Base-by-base conservation (phyloP, 2,888 invertebrate species). In the Brachyptera putata region DNA sequence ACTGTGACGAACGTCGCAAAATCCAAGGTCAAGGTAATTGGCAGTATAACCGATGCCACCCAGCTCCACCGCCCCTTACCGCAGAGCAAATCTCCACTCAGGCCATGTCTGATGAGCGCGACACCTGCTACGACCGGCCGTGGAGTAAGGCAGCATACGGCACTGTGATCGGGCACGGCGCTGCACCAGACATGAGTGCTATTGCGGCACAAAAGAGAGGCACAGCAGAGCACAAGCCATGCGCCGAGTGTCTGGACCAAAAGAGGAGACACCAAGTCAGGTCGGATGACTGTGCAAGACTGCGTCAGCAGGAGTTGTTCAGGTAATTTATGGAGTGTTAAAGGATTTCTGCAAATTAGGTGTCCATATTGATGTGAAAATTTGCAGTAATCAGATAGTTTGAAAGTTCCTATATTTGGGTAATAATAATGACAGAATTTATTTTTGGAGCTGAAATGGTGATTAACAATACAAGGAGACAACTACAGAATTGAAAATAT, bases 1-100 rank as follows among this genome's bases (percentile, higher is more conserved):
- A 50, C 30, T 50, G 49, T 14, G 49, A 50, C n/a, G 26, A 50
- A 25, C 26, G 49, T 13, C 26, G 26, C 49, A 50, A 26, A 16
- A 50, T 50, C 50, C 49, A 50, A 26, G 49, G 49, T 14, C 25
- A 26, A 16, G 53, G 53, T 18, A 11, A 34, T 2, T 21, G 22
- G 18, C 3, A 9, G 2, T 53, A 53, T 36, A 21, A 53, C 18
- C 18, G 36, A 18, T 36, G 36, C 36, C 53, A 36, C 13, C 36
- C 36, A 1, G 5, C 36, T 1, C 53, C 53, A 21, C 53, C 34
- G 2, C 53, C 53, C 1, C 14, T 34, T 11, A 53, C 36, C 11
- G 30, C 36, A 5, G 53, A 53, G 21, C 49, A 50, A 50, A 26
- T n/a, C n/a, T 36, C 53, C 18, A 22, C 16, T 11, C 7, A 36